Evolutionary conservation across 2,797 vertebrate species (phyloP).

Genomic region (Diglossa cyanea): DNA sequence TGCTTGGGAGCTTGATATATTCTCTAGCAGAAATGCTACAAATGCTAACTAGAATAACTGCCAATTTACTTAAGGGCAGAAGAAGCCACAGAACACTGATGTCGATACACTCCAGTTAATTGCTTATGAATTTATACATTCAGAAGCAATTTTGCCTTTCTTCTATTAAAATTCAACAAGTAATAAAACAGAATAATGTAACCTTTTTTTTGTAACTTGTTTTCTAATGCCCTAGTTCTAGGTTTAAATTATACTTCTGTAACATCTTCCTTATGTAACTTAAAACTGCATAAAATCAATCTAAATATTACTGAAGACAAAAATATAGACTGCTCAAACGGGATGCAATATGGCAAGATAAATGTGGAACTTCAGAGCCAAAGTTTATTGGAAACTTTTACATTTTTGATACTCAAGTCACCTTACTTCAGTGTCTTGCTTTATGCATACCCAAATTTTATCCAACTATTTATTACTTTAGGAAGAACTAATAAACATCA

Average conservation of each 20-base stretch:
- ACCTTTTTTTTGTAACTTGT: background rate
- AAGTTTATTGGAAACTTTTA: background rate
- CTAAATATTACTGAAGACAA: background rate
- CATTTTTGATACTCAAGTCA: background rate
- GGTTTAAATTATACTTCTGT: background rate
- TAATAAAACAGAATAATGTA: background rate
- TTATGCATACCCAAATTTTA: background rate
- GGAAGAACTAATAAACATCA: background rate
- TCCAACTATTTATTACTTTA: background rate
- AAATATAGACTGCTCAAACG: background rate
- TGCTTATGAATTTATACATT: background rate
- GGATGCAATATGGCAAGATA: background rate
- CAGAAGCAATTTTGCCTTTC: background rate
- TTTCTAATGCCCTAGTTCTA: background rate
- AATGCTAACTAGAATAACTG: background rate
- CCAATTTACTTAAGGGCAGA: background rate
- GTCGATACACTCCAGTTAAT: background rate
- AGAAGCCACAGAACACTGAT: background rate
- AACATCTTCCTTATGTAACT: background rate
- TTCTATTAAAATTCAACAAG: background rate
- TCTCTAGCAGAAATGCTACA: background rate
- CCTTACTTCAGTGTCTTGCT: background rate
- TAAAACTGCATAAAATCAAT: background rate
- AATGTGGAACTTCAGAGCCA: background rate
- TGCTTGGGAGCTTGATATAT: background rate